Percentiles rank a stretch among this genome's conserved stretches.
These are phyloP conservation scores for Amphilophus citrinellus DNA, from an alignment of 2,113 vertebrate genomes.

Conservation along the genomic window DNA sequence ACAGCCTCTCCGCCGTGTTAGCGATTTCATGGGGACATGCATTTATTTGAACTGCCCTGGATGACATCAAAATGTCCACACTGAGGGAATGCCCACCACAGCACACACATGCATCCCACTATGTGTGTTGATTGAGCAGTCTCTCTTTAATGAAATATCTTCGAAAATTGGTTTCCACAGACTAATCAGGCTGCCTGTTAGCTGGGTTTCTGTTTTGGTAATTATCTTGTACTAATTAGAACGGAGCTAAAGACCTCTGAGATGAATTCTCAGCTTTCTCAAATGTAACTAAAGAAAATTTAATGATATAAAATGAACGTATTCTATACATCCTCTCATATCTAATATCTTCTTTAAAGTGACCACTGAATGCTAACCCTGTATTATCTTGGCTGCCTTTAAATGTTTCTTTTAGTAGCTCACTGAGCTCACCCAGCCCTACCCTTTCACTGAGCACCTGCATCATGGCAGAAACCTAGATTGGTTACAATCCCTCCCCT, in stretches of 20 bases:
- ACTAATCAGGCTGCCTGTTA: slow-evolving; percentile 76
- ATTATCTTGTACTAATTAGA: slow-evolving; percentile 85
- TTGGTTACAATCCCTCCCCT: slow-evolving; percentile 26
- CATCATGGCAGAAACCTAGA: slow-evolving; percentile 7
- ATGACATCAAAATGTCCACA: slow-evolving; percentile 44
- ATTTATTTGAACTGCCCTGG: slow-evolving; percentile 49
- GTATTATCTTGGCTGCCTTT: background rate
- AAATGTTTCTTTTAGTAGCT: background rate
- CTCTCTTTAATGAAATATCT: slow-evolving; percentile 75
- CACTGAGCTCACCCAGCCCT: background rate
- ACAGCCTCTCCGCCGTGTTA: slow-evolving; percentile 35
- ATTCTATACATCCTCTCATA: slow-evolving; percentile 55
- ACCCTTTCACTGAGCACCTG: slow-evolving; percentile 10
- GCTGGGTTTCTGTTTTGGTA: slow-evolving; percentile 80
- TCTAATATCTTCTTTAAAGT: slow-evolving; percentile 50
- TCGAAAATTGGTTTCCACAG: slow-evolving; percentile 77
- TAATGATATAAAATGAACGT: slow-evolving; percentile 66
- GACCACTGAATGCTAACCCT: slow-evolving; percentile 19
- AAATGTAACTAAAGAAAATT: slow-evolving; percentile 83
- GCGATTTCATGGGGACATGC: slow-evolving; percentile 58
- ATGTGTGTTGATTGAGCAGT: slow-evolving; percentile 70
- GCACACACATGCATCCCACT: slow-evolving; percentile 12
- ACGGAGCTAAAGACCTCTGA: slow-evolving; percentile 81
- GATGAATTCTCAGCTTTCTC: slow-evolving; percentile 79
- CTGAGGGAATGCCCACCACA: slow-evolving; percentile 22